Percentiles rank a stretch among this genome's conserved stretches.
Conservation (phyloP, 2,113 vertebrate species). For the Bos taurus region DNA sequence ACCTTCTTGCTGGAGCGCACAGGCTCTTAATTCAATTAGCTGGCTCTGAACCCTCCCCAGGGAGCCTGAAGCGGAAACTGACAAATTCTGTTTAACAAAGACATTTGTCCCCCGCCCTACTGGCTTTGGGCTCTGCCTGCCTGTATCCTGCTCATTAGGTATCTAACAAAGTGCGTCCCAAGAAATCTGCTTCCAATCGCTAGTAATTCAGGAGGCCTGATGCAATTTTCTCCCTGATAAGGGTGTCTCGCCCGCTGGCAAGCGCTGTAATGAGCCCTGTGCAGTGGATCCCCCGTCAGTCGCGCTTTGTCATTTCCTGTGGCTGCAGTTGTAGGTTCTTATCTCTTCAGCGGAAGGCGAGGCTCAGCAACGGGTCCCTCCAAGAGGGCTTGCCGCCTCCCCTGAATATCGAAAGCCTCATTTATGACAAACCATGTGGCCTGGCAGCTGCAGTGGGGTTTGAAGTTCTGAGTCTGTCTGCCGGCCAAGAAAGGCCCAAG, state of each 20-base stretch:
- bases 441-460: background rate
- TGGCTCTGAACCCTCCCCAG: constrained; percentile 85
- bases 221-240: constrained; percentile 77
- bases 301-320: constrained; percentile 71
- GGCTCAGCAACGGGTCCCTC: constrained; percentile 11
- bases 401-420: background rate
- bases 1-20: constrained; percentile 74
- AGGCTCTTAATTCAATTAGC: constrained; percentile 94
- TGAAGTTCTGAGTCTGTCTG: background rate
- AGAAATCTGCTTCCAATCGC: constrained; percentile 75
- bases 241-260: constrained; percentile 54
- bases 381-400: background rate
- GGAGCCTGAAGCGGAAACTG: constrained; percentile 76
- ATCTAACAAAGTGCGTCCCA: constrained; percentile 79
- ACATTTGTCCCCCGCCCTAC: constrained; percentile 67
- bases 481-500: background rate
- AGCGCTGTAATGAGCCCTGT: constrained; percentile 36
- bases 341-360: constrained; percentile 44
- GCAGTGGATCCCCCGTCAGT: constrained; percentile 37
- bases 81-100: constrained; percentile 88
- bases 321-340: constrained; percentile 50
- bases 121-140: constrained; percentile 62
- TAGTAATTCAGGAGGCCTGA: constrained; percentile 74
- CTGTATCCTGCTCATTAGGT: constrained; percentile 83
- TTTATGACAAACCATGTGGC: background rate